Percentiles rank a stretch among this genome's conserved stretches.
Evolutionary conservation across 1,140 invertebrate genomes (phyloP).

Genomic region (Steinernema feltiae): DNA sequence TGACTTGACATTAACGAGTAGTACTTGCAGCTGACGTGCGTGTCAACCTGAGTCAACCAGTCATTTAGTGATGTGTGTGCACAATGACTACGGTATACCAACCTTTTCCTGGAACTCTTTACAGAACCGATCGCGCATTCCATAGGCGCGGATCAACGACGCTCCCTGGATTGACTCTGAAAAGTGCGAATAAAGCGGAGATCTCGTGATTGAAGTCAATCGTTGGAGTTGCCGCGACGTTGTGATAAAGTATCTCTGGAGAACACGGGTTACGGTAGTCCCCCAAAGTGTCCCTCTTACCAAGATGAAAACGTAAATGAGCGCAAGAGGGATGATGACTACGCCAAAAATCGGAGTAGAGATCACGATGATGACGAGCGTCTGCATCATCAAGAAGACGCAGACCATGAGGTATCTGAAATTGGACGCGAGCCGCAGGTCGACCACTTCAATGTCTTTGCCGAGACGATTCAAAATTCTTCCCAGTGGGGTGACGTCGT

Average conservation of each 20-base stretch:
- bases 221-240: conserved; percentile 64
- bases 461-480: conserved; percentile 65
- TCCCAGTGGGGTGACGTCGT: conserved; percentile 66
- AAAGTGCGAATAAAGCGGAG: conserved; percentile 64
- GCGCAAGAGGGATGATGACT: conserved; percentile 61
- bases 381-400: conserved; percentile 59
- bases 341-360: conserved; percentile 62
- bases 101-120: conserved; percentile 58
- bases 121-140: conserved; percentile 61
- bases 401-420: conserved; percentile 23
- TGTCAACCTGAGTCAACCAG: too few relatives aligned
- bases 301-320: conserved; percentile 64
- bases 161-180: conserved; percentile 63
- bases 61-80: too few relatives aligned
- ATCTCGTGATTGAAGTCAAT: conserved; percentile 63
- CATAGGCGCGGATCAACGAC: conserved; percentile 64
- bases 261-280: conserved; percentile 35
- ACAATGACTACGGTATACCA: too few relatives aligned
- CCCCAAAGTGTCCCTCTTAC: too few relatives aligned
- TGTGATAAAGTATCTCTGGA: conserved; percentile 61
- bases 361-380: conserved; percentile 61
- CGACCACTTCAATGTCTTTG: conserved; percentile 41
- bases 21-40: conserved; percentile 61
- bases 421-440: conserved; percentile 27
- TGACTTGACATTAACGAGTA: conserved; percentile 58